These are phyloP conservation scores for Recurvirostra avosetta DNA, from an alignment of 2,113 vertebrate genomes.

Conservation along the genomic window DNA sequence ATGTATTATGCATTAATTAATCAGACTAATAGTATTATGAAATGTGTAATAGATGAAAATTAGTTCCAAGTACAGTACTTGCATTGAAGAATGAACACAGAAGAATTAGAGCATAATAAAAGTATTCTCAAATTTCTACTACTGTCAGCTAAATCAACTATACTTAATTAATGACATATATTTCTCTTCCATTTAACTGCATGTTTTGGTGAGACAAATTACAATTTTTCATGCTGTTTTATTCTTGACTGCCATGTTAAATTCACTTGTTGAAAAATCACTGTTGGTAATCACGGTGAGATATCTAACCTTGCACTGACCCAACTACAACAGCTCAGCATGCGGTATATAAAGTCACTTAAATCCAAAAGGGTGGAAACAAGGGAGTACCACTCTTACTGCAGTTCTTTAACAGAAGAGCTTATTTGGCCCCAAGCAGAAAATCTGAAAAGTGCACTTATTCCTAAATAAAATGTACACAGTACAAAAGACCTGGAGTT, in stretches of 20 bases:
- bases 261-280: not conserved
- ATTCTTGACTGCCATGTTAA: not conserved
- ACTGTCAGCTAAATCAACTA: slow-evolving; percentile 44
- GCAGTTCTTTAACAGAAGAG: not conserved
- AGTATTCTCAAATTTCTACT: slow-evolving; percentile 53
- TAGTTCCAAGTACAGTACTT: slow-evolving; percentile 66
- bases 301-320: not conserved
- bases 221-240: not conserved
- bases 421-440: not conserved
- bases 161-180: slow-evolving; percentile 21
- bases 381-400: not conserved
- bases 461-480: not conserved
- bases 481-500: not conserved
- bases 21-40: slow-evolving; percentile 80
- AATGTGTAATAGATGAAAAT: slow-evolving; percentile 78
- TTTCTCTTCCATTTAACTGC: not conserved
- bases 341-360: not conserved
- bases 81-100: slow-evolving; percentile 48
- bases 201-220: not conserved
- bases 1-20: slow-evolving; percentile 82
- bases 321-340: not conserved
- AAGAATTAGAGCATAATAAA: slow-evolving; percentile 58
- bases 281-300: not conserved
- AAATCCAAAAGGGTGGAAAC: not conserved
- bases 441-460: not conserved